A percentile compares a stretch with the other conserved stretches of the same genome.
Conservation (phyloP, 2,113 vertebrate genomes). For the Penelope pileata region DNA sequence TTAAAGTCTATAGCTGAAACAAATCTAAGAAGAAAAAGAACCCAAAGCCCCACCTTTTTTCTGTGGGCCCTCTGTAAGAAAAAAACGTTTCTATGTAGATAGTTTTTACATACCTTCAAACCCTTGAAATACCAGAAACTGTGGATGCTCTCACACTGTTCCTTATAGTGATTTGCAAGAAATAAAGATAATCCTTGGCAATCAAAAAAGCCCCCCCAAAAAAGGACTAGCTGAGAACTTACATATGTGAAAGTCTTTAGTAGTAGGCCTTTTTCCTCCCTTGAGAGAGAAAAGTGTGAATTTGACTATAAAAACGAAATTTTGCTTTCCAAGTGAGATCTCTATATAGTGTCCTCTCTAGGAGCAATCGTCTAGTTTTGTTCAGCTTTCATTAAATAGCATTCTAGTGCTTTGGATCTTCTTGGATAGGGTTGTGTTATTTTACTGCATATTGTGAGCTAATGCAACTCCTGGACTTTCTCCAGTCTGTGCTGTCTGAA, state of each 20-base stretch:
- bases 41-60: background rate
- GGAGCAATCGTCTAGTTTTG: background rate
- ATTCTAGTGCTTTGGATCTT: background rate
- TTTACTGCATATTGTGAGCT: slow-evolving; percentile 20
- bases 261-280: background rate
- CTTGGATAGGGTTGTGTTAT: slow-evolving; percentile 33
- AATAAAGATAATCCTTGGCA: slow-evolving; percentile 28
- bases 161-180: slow-evolving; percentile 30
- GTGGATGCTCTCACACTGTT: background rate
- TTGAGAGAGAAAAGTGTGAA: slow-evolving; percentile 15
- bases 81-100: background rate
- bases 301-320: slow-evolving; percentile 42
- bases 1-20: background rate
- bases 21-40: background rate
- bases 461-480: slow-evolving; percentile 43
- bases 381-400: background rate
- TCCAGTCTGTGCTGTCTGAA: slow-evolving; percentile 41
- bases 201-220: background rate
- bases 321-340: slow-evolving; percentile 30
- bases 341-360: background rate
- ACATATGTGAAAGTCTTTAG: slow-evolving; percentile 17
- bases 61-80: background rate
- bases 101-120: background rate
- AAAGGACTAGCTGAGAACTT: background rate
- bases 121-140: background rate